Evolutionary conservation across 2,113 vertebrate species (phyloP), one percentile per base, ranked within the genome.

Genomic region (Scolopax mira): DNA sequence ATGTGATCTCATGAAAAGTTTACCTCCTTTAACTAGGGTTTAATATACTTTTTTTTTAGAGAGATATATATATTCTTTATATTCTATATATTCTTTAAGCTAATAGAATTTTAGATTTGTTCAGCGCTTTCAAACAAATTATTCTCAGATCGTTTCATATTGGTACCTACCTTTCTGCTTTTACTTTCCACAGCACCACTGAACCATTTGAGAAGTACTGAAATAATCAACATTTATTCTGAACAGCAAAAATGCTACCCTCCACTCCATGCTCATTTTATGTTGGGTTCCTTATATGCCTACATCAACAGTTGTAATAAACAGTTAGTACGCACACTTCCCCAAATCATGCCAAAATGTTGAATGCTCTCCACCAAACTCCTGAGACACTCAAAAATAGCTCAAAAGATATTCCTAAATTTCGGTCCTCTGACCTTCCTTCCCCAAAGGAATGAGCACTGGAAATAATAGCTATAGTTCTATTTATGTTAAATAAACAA

Each of bases 171-270:
- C 79, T 78, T 93, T 89, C 69, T 75, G 77, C 86, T 93, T 64
- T 80, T 72, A 88, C 60, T 93, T 94, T 71, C 80, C 83, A 92
- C 33, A 91, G 84, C 74, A 94, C 30, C 84, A 94, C 74, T 94
- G 90, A 49, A 85, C 70, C 71, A 83, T 70, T 17, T 88, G 75
- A 89, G 52, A 89, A 70, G 39, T 65, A 94, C 10, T 39, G 14
- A 78, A 80, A 77, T 64, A 81, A 65, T 33, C 31, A 93, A 79
- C 7, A 44, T 87, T 91, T 83, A 71, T 82, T 60, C 42, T 79
- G 18, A 81, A 69, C 77, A 61, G 62, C 55, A 62, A 78, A 78
- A 69, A 57, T 31, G 75, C 62, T 71, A 92, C 75, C 71, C 60
- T 85, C 28, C 44, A 51, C 30, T 85, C 71, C 74, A 75, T 0